Evolutionary conservation across 2,888 invertebrate genomes (phyloP).

Genomic region (Adela reaumurella): DNA sequence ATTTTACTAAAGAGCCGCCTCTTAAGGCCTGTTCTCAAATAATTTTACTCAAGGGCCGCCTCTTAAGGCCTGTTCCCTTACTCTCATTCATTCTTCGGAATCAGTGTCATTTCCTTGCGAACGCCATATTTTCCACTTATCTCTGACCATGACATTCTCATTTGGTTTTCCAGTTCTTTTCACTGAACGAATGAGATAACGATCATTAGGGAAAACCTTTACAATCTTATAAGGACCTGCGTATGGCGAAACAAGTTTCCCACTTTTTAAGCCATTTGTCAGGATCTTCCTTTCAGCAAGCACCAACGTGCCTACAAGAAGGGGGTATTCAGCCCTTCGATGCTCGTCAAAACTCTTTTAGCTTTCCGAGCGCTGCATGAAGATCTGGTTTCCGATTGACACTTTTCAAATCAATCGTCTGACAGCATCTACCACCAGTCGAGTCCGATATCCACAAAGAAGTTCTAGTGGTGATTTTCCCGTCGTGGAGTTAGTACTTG

Average conservation of each 20-base stretch:
- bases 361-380: neutral
- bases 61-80: no score
- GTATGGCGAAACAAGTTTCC: neutral
- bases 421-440: slow-evolving; percentile 1
- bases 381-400: neutral
- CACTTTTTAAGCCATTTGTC: neutral
- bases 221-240: neutral
- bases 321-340: neutral
- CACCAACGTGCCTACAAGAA: neutral
- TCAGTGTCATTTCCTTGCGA: neutral
- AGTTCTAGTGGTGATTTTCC: slow-evolving; percentile 1
- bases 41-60: no score
- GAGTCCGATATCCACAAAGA: neutral
- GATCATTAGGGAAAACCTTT: neutral
- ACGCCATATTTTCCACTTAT: slow-evolving; percentile 1
- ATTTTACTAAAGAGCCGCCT: no score
- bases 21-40: no score
- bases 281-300: slow-evolving; percentile 1
- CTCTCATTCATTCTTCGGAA: no score
- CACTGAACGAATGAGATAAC: neutral
- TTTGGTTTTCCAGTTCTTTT: neutral
- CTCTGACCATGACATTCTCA: slow-evolving; percentile 1
- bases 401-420: neutral
- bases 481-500: neutral
- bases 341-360: neutral